Evolutionary conservation across 2,888 invertebrate species (phyloP), one percentile per base, ranked within the genome.

Genomic region (Heliconius charithonia): DNA sequence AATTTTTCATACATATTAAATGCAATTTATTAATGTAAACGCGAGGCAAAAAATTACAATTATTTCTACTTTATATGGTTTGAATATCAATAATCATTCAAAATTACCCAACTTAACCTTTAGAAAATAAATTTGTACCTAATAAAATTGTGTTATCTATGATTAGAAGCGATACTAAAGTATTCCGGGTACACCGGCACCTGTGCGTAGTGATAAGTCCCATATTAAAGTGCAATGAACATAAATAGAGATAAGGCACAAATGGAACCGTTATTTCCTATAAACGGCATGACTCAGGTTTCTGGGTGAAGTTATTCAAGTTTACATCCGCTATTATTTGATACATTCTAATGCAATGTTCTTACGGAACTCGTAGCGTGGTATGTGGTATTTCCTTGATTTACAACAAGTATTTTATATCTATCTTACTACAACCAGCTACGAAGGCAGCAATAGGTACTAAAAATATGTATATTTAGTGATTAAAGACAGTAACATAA

Each of bases 211-310:
- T 69, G 79, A 81, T 81, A 81, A 81, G 71, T 77, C 67, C 72
- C 65, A 63, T 78, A 76, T 70, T 79, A 81, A 77, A 65, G 51
- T 67, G 72, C 73, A 69, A 73, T 70, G 73, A 74, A 79, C 73
- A 78, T 81, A 79, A 81, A 79, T 70, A 81, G 29, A 81, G 81
- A 81, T 81, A 81, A 81, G 74, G 76, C 76, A 81, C 76, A 79
- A 79, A 81, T 66, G 70, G 69, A 79, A 78, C 77, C 73, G 79
- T 78, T 81, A 74, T 78, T 81, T 78, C 79, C 76, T 76, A 81
- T 69, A 75, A 77, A 67, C 69, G 27, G 73, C 59, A 78, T 79
- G 79, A 79, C 71, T 81, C 79, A 79, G 74, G 74, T 79, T 69
- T 74, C 73, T 74, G 56, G 73, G 73, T 67, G 65, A 67, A 77